A percentile compares a stretch with the other conserved stretches of the same genome.
Evolutionary conservation across 2,888 invertebrate species (phyloP).

Genomic region (Metellina segmentata): DNA sequence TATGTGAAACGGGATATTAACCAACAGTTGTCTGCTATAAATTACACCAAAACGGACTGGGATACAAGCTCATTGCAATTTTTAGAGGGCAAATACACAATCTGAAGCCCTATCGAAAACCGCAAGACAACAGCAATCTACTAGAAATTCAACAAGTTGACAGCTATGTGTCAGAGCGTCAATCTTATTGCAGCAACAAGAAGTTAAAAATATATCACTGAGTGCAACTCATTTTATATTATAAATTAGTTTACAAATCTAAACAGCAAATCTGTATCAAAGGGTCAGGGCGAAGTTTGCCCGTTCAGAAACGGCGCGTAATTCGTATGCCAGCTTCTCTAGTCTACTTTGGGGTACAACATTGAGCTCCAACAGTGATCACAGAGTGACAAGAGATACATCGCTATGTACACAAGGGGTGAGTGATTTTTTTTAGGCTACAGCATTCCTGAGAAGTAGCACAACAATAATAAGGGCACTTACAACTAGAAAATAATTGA

Average conservation of each 20-base stretch:
- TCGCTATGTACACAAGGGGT: slow-evolving; percentile 59
- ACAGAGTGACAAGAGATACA: slow-evolving; percentile 70
- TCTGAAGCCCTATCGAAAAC: too few relatives aligned
- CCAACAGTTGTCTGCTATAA: too few relatives aligned
- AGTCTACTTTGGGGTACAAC: slow-evolving; percentile 58
- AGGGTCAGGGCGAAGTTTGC: slow-evolving; percentile 29
- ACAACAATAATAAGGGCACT: slow-evolving; percentile 75
- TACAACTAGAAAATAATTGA: slow-evolving; percentile 67
- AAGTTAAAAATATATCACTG: slow-evolving; percentile 48
- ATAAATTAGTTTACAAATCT: slow-evolving; percentile 44
- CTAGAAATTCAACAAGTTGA: neutral
- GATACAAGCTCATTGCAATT: too few relatives aligned
- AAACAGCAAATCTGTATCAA: slow-evolving; percentile 45
- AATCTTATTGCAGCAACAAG: neutral
- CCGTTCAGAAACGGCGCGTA: slow-evolving; percentile 29
- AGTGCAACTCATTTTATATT: neutral
- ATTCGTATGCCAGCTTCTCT: slow-evolving; percentile 60
- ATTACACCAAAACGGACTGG: too few relatives aligned
- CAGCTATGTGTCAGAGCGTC: neutral
- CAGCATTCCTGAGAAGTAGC: slow-evolving; percentile 75
- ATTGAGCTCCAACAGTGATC: slow-evolving; percentile 71
- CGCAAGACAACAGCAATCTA: too few relatives aligned
- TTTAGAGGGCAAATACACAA: too few relatives aligned
- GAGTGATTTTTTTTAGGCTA: slow-evolving; percentile 42
- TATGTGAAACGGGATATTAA: too few relatives aligned